Conservation (phyloP, 2,888 invertebrate genomes). For the Tetranychus piercei region DNA sequence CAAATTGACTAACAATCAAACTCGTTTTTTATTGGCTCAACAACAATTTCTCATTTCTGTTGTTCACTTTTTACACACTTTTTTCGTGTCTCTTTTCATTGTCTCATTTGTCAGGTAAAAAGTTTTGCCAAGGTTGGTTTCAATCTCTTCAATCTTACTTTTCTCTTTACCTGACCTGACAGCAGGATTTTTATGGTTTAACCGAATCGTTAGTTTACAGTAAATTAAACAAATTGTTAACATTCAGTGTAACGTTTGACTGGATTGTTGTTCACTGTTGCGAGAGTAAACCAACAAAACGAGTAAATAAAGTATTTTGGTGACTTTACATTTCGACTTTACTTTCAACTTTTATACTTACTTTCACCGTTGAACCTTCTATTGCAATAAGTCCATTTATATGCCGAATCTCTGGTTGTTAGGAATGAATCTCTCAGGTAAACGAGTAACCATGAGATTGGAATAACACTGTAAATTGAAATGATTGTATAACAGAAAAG, state of each 20-base stretch:
- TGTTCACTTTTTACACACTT: no score
- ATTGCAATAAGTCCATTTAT: slow-evolving; percentile 21
- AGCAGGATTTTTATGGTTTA: background rate
- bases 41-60: no score
- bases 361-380: slow-evolving; percentile 11
- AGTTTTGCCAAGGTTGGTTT: background rate
- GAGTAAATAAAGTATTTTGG: no score
- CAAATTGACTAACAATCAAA: no score
- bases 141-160: background rate
- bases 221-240: no score
- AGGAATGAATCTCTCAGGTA: slow-evolving; percentile 71
- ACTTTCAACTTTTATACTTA: slow-evolving; percentile 13
- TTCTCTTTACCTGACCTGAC: background rate
- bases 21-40: no score
- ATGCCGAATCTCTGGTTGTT: slow-evolving; percentile 30
- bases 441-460: slow-evolving; percentile 75
- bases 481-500: slow-evolving; percentile 57
- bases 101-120: background rate
- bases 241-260: no score
- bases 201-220: background rate
- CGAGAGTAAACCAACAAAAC: no score
- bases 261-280: no score
- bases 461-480: slow-evolving; percentile 67
- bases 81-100: no score
- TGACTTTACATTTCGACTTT: no score